Conservation (phyloP, 2,113 vertebrate species). For the Bos javanicus region DNA sequence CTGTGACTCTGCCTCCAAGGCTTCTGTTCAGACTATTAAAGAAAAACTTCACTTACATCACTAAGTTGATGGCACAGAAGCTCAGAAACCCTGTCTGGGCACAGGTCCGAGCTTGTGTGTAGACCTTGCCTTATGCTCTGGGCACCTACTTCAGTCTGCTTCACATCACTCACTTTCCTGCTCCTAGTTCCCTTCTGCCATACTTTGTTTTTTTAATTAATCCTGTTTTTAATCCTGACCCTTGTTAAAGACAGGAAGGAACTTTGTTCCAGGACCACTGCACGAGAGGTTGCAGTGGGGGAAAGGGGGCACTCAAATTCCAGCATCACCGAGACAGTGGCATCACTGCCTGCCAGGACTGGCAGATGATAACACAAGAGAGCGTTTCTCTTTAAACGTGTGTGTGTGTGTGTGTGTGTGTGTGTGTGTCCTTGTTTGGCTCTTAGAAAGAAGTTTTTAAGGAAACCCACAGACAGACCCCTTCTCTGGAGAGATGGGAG, state of each 20-base stretch:
- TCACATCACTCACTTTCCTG: neutral
- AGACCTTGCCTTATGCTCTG: neutral
- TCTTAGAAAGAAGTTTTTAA: neutral
- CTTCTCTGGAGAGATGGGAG: neutral
- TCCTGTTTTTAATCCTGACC: neutral
- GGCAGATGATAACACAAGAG: no score
- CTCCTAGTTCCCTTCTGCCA: neutral
- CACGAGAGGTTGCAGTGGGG: neutral
- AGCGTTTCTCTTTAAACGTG: neutral
- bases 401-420: neutral
- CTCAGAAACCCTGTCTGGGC: neutral
- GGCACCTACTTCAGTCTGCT: neutral
- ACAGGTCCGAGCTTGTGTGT: neutral
- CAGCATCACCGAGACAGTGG: no score
- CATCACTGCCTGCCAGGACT: neutral
- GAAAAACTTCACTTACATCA: neutral
- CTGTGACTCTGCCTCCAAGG: neutral
- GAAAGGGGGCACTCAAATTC: neutral
- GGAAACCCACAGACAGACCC: neutral
- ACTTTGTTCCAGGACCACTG: neutral
- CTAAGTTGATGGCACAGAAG: neutral
- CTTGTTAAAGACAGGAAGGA: neutral
- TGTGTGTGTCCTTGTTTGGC: neutral
- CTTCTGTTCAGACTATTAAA: neutral
- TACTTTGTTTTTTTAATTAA: neutral